A percentile compares a stretch with the other conserved stretches of the same genome.
phyloP scores from a whole-genome alignment of 2,113 vertebrate species.

The Regulus satrapa region DNA sequence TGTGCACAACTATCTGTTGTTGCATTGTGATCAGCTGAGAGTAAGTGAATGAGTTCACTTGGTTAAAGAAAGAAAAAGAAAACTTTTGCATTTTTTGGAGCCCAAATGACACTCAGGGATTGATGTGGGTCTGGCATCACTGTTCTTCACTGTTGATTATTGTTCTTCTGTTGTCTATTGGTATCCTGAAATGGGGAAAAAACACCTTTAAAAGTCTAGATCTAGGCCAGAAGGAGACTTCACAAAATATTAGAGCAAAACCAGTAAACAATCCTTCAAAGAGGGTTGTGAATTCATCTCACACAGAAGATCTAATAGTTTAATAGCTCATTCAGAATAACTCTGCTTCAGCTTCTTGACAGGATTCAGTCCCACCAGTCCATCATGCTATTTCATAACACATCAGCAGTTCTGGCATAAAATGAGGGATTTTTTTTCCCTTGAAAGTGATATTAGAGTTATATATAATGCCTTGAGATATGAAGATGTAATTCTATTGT shows the following conservation, averaged over 20 bases:
- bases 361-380: background rate
- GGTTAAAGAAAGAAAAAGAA: background rate
- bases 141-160: background rate
- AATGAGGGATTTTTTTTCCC: background rate
- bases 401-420: background rate
- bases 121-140: background rate
- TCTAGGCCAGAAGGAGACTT: background rate
- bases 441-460: background rate
- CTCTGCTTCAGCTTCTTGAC: background rate
- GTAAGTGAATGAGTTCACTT: background rate
- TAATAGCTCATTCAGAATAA: background rate
- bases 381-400: background rate
- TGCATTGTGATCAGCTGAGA: background rate
- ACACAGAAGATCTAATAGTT: background rate
- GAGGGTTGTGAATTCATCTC: background rate
- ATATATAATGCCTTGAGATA: background rate
- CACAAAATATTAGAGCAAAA: background rate
- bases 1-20: background rate
- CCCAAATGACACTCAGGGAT: background rate
- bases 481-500: background rate
- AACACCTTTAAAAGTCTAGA: background rate
- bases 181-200: background rate
- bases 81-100: background rate
- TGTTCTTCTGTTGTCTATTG: accelerated
- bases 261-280: background rate